A percentile compares a stretch with the other conserved stretches of the same genome.
Evolutionary conservation across 2,797 vertebrate species (phyloP).

Genomic region (Neoniphon sammara): DNA sequence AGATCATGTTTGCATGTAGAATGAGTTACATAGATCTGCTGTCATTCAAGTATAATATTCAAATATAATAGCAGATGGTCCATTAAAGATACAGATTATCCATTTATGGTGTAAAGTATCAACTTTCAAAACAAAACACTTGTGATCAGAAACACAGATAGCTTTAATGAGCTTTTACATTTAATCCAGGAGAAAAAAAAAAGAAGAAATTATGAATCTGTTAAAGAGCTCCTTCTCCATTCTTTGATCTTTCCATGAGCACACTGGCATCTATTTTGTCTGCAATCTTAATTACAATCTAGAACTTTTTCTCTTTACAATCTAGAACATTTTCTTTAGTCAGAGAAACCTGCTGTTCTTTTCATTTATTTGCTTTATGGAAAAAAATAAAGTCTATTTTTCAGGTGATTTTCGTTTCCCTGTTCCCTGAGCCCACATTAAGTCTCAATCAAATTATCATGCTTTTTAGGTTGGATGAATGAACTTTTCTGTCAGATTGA

Average conservation of each 20-base stretch:
- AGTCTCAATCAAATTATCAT: no score
- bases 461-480: no score
- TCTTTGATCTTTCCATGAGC: not conserved
- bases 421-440: no score
- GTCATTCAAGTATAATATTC: constrained; percentile 53
- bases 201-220: no score
- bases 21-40: constrained; percentile 20
- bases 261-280: not conserved
- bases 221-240: not conserved
- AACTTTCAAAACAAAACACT: constrained; percentile 29
- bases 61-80: constrained; percentile 60
- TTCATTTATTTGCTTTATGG: not conserved
- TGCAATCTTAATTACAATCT: not conserved
- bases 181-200: not conserved
- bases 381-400: no score
- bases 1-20: constrained; percentile 67
- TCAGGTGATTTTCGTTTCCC: no score
- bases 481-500: no score
- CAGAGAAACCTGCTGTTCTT: not conserved
- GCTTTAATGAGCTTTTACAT: constrained; percentile 32
- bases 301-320: not conserved
- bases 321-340: not conserved
- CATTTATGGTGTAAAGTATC: constrained; percentile 55
- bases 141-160: constrained; percentile 30
- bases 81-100: constrained; percentile 49